Conservation (phyloP, 2,113 vertebrate genomes). For the Triplophysa tibetana region DNA sequence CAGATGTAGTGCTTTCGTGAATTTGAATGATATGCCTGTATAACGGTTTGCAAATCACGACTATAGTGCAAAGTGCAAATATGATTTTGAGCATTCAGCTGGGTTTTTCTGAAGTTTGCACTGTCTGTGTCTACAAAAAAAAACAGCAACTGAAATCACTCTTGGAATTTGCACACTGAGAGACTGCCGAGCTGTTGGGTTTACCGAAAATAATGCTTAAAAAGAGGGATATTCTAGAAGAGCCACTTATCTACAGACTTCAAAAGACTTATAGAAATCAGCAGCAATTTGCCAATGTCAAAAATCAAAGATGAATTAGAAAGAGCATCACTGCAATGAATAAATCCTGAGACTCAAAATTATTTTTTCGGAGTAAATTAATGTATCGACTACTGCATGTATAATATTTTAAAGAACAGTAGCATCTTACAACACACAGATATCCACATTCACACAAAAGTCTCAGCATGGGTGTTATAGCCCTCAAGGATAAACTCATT, state of each 20-base stretch:
- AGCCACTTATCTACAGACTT: conserved; percentile 2
- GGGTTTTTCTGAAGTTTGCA: not conserved
- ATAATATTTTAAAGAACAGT: too few species aligned
- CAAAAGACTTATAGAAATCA: not conserved
- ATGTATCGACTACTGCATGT: too few species aligned
- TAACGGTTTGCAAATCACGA: not conserved
- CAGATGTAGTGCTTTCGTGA: not conserved
- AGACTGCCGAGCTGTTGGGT: not conserved
- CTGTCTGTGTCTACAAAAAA: not conserved
- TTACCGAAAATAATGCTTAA: too few species aligned
- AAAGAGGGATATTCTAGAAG: too few species aligned
- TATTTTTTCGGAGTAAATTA: too few species aligned
- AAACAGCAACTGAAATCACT: not conserved
- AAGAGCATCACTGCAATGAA: too few species aligned
- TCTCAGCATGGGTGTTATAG: not conserved
- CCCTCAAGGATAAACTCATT: conserved; percentile 2
- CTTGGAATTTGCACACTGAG: conserved; percentile 8
- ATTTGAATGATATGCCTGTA: not conserved
- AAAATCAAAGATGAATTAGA: not conserved
- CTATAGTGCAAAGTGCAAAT: not conserved
- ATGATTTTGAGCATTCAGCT: not conserved
- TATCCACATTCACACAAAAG: not conserved
- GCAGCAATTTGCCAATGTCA: not conserved
- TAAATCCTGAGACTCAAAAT: too few species aligned
- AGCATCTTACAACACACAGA: too few species aligned